Percentiles rank a stretch among this genome's conserved stretches.
Conservation (phyloP, 2,113 vertebrate species). For the Lepus timidus region DNA sequence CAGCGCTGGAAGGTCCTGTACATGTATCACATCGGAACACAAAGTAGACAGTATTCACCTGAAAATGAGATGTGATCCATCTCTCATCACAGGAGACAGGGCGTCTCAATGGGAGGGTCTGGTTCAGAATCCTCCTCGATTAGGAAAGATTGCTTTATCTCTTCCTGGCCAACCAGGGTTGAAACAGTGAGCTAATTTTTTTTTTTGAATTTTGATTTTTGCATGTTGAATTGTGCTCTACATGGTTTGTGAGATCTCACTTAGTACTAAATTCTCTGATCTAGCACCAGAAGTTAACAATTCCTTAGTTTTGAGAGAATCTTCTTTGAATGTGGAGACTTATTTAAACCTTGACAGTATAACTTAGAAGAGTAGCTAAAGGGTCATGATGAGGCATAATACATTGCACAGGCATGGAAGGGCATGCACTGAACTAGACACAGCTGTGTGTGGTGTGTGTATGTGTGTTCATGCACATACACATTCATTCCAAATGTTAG, state of each 20-base stretch:
- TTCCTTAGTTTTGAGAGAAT: not conserved
- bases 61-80: not conserved
- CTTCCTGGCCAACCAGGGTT: not conserved
- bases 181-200: not conserved
- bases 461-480: not conserved
- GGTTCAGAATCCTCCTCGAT: not conserved
- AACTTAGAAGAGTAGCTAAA: not conserved
- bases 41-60: not conserved
- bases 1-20: not conserved
- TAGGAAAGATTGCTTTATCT: not conserved
- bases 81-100: not conserved
- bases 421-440: no score
- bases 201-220: constrained; percentile 17
- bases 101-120: not conserved
- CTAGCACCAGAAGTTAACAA: not conserved
- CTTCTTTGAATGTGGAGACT: not conserved
- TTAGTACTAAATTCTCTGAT: not conserved
- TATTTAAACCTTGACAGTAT: not conserved
- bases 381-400: not conserved
- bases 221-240: not conserved
- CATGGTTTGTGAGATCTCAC: not conserved
- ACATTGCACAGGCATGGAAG: no score
- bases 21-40: not conserved
- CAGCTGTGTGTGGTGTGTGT: no score
- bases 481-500: not conserved